Percentiles rank a stretch among this genome's conserved stretches.
Evolutionary conservation across 1,140 invertebrate genomes (phyloP).

Genomic region (Gryon sp.): DNA sequence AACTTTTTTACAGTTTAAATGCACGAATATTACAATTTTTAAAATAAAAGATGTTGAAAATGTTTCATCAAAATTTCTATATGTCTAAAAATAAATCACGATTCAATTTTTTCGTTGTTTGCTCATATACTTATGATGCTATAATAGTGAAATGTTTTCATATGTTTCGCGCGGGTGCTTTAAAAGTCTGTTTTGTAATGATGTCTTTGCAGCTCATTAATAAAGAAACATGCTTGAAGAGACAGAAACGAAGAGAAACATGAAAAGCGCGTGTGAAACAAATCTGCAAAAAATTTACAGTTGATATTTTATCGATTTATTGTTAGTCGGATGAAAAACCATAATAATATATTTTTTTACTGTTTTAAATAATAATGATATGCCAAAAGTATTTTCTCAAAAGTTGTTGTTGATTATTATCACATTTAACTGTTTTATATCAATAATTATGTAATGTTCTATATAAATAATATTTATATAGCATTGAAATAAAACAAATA

Average conservation of each 20-base stretch:
- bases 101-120: conserved; percentile 13
- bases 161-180: conserved; percentile 29
- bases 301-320: no score
- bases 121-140: conserved; percentile 5
- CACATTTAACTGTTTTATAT: no score
- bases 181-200: conserved; percentile 55
- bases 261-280: conserved; percentile 4
- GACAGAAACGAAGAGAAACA: conserved; percentile 30
- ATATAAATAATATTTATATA: no score
- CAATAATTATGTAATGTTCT: no score
- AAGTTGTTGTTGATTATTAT: no score
- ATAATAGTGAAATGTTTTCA: conserved; percentile 44
- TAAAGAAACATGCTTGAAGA: conserved; percentile 74
- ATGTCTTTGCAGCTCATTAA: conserved; percentile 72
- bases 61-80: neutral
- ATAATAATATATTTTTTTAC: no score
- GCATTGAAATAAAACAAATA: conserved; percentile 4
- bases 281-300: neutral
- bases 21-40: no score
- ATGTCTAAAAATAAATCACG: conserved; percentile 13
- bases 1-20: no score
- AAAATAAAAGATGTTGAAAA: conserved; percentile 6
- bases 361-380: no score
- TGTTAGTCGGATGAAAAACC: no score
- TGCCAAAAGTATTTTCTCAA: no score